Base-by-base conservation (phyloP, 92 coral and sea anemone species). In the Heliopora coerulea region DNA sequence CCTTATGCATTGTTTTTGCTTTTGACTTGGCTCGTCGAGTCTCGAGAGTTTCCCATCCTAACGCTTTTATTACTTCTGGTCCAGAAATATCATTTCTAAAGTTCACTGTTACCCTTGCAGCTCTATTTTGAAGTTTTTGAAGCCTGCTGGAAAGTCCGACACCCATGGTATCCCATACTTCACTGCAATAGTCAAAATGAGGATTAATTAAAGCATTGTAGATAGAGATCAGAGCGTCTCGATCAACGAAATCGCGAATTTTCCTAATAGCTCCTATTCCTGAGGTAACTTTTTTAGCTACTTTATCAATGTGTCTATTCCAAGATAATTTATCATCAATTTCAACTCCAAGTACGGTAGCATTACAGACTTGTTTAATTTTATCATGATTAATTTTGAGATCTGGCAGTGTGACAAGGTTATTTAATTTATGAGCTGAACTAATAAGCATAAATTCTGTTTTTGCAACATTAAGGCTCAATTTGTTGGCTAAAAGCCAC, bases 141-240 rank as follows among this genome's bases (percentile, higher is more conserved):
- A 84, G 84, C 10, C 87, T 60, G 40, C 58, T 76, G 18, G 78
- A 65, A 67, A 62, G 82, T 18, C 74, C 79, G 37, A 50, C 49
- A 42, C 82, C 82, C 34, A 78, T 56, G 60, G 83, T 68, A 52
- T 83, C 80, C 80, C 83, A 83, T 50, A 78, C 83, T 59, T 83
- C 87, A 78, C 83, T 83, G 66, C 83, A 83, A 68, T 78, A 72
- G 31, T 83, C 72, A 56, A 70, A 82, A 56, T 82, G 81, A 39
- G 78, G 86, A n/a, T n/a, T n/a, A n/a, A 82, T 58, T 75, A 82
- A 48, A 24, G 83, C 87, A 70, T 83, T 83, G 68, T 68, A 56
- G 30, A 82, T 70, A 41, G 84, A 39, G 42, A 37, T 37, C 42
- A 37, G 11, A 11, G 42, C 11, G 4, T 37, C 42, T 11, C 42